phyloP scores from a whole-genome alignment of 2,113 vertebrate species.

The Nipponia nippon region DNA sequence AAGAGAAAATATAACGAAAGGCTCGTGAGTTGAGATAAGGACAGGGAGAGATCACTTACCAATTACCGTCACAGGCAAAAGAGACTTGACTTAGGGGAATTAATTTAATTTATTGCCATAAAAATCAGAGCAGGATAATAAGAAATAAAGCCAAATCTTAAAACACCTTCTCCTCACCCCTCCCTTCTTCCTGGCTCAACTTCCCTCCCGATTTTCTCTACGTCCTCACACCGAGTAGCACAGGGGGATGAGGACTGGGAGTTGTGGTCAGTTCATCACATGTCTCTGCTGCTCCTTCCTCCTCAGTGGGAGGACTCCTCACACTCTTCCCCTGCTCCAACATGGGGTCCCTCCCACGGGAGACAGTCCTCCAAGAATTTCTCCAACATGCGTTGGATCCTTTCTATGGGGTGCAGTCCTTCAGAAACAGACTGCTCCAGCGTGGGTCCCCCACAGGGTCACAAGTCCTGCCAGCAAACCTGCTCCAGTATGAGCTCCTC shows the following conservation, averaged over 20 bases:
- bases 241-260: neutral
- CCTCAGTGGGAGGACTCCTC: neutral
- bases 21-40: fast-evolving
- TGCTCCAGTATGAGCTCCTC: fast-evolving
- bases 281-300: neutral
- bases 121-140: neutral
- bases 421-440: neutral
- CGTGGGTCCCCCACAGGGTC: fast-evolving
- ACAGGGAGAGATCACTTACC: neutral
- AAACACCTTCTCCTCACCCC: neutral
- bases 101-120: neutral
- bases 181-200: neutral
- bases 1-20: neutral
- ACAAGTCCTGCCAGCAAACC: neutral
- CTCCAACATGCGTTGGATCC: too few relatives aligned
- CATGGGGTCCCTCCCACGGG: fast-evolving
- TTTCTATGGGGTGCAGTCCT: too few relatives aligned
- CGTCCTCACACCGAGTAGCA: fast-evolving
- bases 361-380: neutral
- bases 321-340: neutral
- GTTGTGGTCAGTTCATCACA: neutral
- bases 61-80: neutral
- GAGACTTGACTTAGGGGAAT: neutral
- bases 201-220: neutral
- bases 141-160: neutral